Evolutionary conservation across 2,113 vertebrate species (phyloP), one percentile per base, ranked within the genome.

Genomic region (Cyprinodon tularosa): DNA sequence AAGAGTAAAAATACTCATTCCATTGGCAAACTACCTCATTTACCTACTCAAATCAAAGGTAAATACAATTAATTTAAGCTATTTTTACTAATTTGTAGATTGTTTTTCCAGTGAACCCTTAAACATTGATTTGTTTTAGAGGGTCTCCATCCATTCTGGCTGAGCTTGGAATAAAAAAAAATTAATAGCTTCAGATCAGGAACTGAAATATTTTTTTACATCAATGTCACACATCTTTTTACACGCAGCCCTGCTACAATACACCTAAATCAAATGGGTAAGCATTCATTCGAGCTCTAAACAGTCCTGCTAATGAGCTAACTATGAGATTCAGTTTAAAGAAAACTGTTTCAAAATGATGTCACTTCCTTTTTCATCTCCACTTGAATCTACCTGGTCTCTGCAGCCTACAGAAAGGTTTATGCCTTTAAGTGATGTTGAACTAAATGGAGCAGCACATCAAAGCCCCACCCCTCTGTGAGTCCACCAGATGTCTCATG

Each of bases 401-500:
- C 60, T 36, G 39, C 72, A n/a, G 61, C 79, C 77, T 48, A 36
- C 38, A 3, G 66, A 82, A 77, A 72, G 64, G 72, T 76, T 72
- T 77, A 29, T 29, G 72, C 81, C 50, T 57, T 81, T 67, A 1
- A 48, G 22, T 70, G 39, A 76, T 67, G 84, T 73, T 71, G 80
- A 86, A 53, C 79, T 78, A 71, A 86, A 82, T 80, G 85, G 83
- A 90, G 82, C 70, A 83, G 81, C 82, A 92, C 85, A 91, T 92
- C 91, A 92, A 91, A 92, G 90, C 91, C 84, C 88, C 90, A 80
- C 89, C 90, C 50, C 90, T 91, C 83, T 81, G 84, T 15, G 75
- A 80, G 87, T 72, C 76, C 8, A 67, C 92, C 92, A 93, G 92
- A 93, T 93, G 91, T 91, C 86, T 81, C 80, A 22, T 78, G 91